These are phyloP conservation scores for Piezodorus guildinii DNA, from an alignment of 1,140 invertebrate genomes.

Conservation along the genomic window DNA sequence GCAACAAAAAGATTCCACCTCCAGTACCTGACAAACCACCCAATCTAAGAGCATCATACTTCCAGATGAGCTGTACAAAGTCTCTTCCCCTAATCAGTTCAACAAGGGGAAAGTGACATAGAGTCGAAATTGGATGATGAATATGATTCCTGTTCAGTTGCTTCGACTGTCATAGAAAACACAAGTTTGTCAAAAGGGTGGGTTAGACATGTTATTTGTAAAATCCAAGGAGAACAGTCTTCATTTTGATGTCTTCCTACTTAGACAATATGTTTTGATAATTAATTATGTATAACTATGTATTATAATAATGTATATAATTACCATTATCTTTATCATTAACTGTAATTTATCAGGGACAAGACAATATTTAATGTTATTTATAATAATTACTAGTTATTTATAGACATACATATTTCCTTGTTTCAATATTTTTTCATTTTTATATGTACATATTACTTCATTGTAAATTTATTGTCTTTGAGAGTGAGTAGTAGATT, in stretches of 20 bases:
- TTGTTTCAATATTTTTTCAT: slow-evolving; percentile 8
- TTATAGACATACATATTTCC: background rate
- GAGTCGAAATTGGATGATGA: slow-evolving; percentile 32
- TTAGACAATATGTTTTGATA: background rate
- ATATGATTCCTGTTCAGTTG: slow-evolving; percentile 37
- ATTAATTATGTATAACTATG: background rate
- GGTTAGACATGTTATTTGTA: slow-evolving; percentile 40
- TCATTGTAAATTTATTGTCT: background rate
- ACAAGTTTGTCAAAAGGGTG: slow-evolving; percentile 34
- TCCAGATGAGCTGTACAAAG: background rate
- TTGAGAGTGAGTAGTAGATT: background rate
- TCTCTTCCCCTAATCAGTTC: slow-evolving; percentile 22
- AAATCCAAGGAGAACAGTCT: slow-evolving; percentile 33
- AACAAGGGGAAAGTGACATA: slow-evolving; percentile 3
- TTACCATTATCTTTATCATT: background rate
- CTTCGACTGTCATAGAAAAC: slow-evolving; percentile 36
- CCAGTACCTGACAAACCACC: slow-evolving; percentile 34
- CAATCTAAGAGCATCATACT: slow-evolving; percentile 19
- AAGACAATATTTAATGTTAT: slow-evolving; percentile 8
- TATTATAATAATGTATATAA: background rate
- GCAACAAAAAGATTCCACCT: slow-evolving; percentile 22
- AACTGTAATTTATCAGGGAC: slow-evolving; percentile 11
- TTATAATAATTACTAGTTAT: background rate
- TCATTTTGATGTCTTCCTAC: background rate
- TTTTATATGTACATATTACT: slow-evolving; percentile 8